phyloP scores from a whole-genome alignment of 2,888 invertebrate genomes.

The Dysmachus trigonus region DNA sequence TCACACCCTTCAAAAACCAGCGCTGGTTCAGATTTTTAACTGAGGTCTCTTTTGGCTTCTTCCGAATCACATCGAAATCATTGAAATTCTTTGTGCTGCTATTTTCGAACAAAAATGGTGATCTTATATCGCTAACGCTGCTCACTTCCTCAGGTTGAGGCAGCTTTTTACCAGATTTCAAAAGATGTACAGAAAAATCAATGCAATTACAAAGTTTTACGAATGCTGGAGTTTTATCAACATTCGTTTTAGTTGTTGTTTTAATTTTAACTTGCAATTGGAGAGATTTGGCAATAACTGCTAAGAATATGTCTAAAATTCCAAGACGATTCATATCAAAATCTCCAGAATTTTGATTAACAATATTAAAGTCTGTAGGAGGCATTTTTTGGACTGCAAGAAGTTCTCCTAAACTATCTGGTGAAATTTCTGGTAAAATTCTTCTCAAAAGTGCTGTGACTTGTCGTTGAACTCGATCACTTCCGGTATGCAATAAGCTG shows the following conservation, averaged over 20 bases:
- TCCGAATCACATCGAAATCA: conserved; percentile 51
- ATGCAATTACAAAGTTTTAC: conserved; percentile 61
- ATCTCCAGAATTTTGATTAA: conserved; percentile 65
- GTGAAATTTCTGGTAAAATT: conserved; percentile 89
- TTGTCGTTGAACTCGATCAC: conserved; percentile 93
- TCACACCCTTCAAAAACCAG: conserved; percentile 91
- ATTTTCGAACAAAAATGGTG: conserved; percentile 43
- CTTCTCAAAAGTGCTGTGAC: conserved; percentile 81
- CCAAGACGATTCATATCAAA: conserved; percentile 72
- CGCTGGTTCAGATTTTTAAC: conserved; percentile 63
- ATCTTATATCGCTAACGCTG: background rate
- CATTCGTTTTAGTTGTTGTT: conserved; percentile 60
- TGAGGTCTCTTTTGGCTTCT: conserved; percentile 53
- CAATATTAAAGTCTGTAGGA: conserved; percentile 79
- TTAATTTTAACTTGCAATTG: conserved; percentile 85
- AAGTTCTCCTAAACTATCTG: conserved; percentile 81
- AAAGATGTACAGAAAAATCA: conserved; percentile 61
- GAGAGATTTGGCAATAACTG: conserved; percentile 90
- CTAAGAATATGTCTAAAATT: conserved; percentile 87
- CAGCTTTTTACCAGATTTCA: conserved; percentile 52
- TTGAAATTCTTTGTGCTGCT: conserved; percentile 31
- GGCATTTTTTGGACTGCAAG: conserved; percentile 77
- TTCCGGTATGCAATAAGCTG: conserved; percentile 89
- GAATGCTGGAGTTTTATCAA: conserved; percentile 68
- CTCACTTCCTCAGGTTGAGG: background rate